Evolutionary conservation across 1,140 invertebrate genomes (phyloP).

Genomic region (Temnothorax curvispinosus): DNA sequence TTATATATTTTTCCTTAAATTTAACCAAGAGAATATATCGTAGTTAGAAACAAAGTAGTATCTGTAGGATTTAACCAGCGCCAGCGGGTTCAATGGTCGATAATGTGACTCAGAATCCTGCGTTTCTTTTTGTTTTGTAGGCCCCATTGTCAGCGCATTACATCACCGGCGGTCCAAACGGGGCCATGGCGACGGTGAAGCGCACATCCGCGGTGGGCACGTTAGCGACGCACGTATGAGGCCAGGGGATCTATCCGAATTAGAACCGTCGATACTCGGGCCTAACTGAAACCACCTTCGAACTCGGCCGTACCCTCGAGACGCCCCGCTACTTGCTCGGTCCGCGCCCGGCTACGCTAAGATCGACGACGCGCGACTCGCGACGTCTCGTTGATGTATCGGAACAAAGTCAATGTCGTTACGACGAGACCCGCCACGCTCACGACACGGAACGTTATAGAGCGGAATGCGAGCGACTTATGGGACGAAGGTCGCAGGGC

Average conservation of each 20-base stretch:
- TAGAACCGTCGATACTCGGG: slow-evolving; percentile 80
- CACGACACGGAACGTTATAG: neutral
- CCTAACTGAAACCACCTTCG: slow-evolving; percentile 67
- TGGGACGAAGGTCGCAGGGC: slow-evolving; percentile 44
- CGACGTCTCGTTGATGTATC: slow-evolving; percentile 12
- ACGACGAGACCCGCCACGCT: neutral
- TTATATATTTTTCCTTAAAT: neutral
- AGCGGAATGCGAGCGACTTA: slow-evolving; percentile 68
- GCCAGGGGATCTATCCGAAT: slow-evolving; percentile 81
- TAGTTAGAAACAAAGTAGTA: neutral
- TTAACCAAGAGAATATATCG: neutral
- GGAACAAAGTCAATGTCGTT: slow-evolving; percentile 1
- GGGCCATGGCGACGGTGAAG: slow-evolving; percentile 85
- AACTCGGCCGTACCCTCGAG: slow-evolving; percentile 50
- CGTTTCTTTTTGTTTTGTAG: slow-evolving; percentile 74
- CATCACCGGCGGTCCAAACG: slow-evolving; percentile 85
- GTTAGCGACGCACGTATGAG: slow-evolving; percentile 88
- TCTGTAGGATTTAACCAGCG: neutral
- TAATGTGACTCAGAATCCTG: neutral
- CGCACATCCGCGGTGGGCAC: slow-evolving; percentile 85
- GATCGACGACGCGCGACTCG: slow-evolving; percentile 12
- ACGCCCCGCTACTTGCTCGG: slow-evolving; percentile 12
- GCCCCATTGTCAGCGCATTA: slow-evolving; percentile 83
- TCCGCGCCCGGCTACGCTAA: slow-evolving; percentile 4
- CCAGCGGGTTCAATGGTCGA: neutral